Conservation (phyloP, 2,113 vertebrate species). For the Sorex fumeus region DNA sequence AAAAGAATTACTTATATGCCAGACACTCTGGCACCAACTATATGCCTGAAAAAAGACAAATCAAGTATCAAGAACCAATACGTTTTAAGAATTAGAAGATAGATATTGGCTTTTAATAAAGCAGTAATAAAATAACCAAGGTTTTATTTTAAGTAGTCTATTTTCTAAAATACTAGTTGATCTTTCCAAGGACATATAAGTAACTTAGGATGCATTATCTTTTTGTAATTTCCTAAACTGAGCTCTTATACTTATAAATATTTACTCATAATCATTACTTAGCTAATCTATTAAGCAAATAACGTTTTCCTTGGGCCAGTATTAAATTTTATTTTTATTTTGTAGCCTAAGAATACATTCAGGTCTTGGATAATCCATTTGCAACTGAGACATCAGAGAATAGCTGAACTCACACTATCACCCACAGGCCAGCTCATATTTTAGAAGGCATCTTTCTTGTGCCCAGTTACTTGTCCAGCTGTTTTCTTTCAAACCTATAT, state of each 20-base stretch:
- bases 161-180: constrained; percentile 45
- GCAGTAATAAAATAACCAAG: background rate
- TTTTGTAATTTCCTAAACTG: constrained; percentile 13
- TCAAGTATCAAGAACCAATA: constrained; percentile 23
- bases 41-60: background rate
- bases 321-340: constrained; percentile 35
- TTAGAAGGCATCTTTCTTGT: constrained; percentile 29
- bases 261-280: constrained; percentile 42
- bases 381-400: background rate
- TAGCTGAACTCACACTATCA: background rate
- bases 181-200: constrained; percentile 47
- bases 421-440: background rate
- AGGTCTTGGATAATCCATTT: background rate
- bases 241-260: constrained; percentile 55
- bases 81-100: constrained; percentile 48
- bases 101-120: constrained; percentile 49
- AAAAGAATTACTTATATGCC: background rate
- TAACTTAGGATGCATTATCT: background rate
- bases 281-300: constrained; percentile 8
- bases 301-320: background rate
- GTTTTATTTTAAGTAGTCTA: background rate
- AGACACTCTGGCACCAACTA: constrained; percentile 40
- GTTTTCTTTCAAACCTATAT: constrained; percentile 27
- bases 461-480: background rate
- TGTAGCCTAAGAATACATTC: background rate